Evolutionary conservation across 2,113 vertebrate species (phyloP), one percentile per base, ranked within the genome.

Genomic region (Cepphus grylle): DNA sequence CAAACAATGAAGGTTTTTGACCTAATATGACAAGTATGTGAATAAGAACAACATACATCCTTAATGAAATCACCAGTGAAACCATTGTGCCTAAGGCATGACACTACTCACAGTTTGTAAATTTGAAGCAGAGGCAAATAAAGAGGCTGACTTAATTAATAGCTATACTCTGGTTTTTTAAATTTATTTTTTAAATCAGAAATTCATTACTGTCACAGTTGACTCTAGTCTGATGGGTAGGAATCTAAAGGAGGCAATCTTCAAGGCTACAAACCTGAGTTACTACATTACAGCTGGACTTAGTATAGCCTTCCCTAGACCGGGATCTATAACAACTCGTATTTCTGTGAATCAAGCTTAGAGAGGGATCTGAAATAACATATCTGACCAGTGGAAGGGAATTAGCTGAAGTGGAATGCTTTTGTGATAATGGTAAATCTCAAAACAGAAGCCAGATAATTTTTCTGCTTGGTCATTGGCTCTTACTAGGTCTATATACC

Each of bases 41-140:
- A 94, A 47, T 58, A 76, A 91, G 78, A 91, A 27, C 61, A 91
- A 76, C 50, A 77, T 52, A 66, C 14, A 32, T 27, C 59, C 40
- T 59, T 82, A 62, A 56, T 80, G 70, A 96, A 95, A 87, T 69
- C 81, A 80, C 32, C 70, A 94, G 62, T 66, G 69, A 92, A 91
- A 94, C 63, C 19, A 15, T 4, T 78, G 50, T 56, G 56, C 74
- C 21, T 87, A 67, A 91, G 66, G 78, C 66, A 88, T 17, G 74
- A 91, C 36, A 34, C 22, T 43, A 40, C 63, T 76, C 50, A 43
- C 42, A 50, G 26, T 69, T 49, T 49, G 43, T 56, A 76, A 87
- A 87, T 62, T 7, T 73, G 50, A 89, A 80, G 74, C 38, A 70
- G 19, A 89, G 53, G 65, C 36, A 85, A 96, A 86, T 45, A 52